Base-by-base conservation (phyloP, 1,140 invertebrate species). In the Drosophila elegans region DNA sequence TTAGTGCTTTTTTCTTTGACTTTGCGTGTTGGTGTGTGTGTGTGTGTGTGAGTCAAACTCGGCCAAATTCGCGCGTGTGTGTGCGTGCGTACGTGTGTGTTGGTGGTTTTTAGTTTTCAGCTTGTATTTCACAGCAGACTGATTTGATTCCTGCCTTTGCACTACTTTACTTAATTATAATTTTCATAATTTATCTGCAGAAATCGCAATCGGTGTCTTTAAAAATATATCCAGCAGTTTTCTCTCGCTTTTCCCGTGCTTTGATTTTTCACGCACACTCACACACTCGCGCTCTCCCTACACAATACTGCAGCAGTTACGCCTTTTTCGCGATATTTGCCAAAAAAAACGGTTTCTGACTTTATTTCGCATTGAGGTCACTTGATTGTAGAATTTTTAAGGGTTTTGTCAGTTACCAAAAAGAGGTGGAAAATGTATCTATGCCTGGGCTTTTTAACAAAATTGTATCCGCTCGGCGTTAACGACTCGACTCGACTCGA, bases 341-440 rank as follows among this genome's bases (percentile, higher is more conserved):
- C 38, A 55, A 41, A 63, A 63, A 46, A 41, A 13, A 27, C 48
- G 46, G 13, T 6, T 45, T 41, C 38, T 51, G 1, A 0, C 34
- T 25, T 16, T 0, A n/a, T 29, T 12, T 29, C 29, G 29, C 29
- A 69, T 55, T n/a, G 36, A 29, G 68, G 42, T 49, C 68, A 57
- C 53, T 76, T 54, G 21, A 32, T 45, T 57, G 16, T 52, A 13
- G 27, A 27, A 27, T 78, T 45, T 63, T 66, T 46, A 41, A 9
- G 6, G 36, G 13, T 9, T 55, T 46, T 38, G 9, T 11, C 48
- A 44, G 51, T 48, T 72, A 51, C 60, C 73, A 73, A 67, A 68
- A 57, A 63, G 48, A 67, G 78, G 68, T 82, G 74, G 66, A 91
- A 89, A 91, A 85, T 85, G 82, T 85, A 85, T 85, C 82, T 85